phyloP scores from a whole-genome alignment of 1,140 invertebrate species.

The Drosophila oshimai region DNA sequence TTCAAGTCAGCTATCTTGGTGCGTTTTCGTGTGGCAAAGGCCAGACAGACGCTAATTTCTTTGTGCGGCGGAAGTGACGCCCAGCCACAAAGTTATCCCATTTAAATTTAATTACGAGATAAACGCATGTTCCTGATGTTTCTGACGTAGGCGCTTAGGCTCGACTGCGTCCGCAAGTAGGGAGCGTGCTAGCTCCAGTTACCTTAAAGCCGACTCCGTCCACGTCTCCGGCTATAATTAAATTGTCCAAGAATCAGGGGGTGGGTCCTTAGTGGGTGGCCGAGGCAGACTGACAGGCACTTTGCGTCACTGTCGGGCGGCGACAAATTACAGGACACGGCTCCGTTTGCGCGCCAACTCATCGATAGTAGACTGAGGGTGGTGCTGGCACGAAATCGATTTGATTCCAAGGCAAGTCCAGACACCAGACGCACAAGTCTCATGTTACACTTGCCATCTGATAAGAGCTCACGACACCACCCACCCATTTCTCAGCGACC shows the following conservation, averaged over 20 bases:
- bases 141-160: slow-evolving; percentile 29
- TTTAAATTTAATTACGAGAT: slow-evolving; percentile 62
- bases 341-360: slow-evolving; percentile 41
- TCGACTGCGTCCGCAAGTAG: slow-evolving; percentile 22
- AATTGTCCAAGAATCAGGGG: slow-evolving; percentile 35
- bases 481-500: neutral
- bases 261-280: neutral
- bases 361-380: slow-evolving; percentile 30
- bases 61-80: slow-evolving; percentile 31
- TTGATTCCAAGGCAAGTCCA: slow-evolving; percentile 56
- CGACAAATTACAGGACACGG: slow-evolving; percentile 69
- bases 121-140: slow-evolving; percentile 52
- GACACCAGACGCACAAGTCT: slow-evolving; percentile 47
- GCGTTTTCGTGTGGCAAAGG: slow-evolving; percentile 15
- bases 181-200: slow-evolving; percentile 24
- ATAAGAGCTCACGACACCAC: slow-evolving; percentile 23
- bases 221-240: slow-evolving; percentile 38
- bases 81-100: slow-evolving; percentile 41
- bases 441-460: slow-evolving; percentile 54
- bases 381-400: slow-evolving; percentile 56
- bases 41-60: slow-evolving; percentile 39
- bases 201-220: slow-evolving; percentile 23
- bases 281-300: slow-evolving; percentile 19
- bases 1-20: slow-evolving; percentile 18
- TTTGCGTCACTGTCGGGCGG: slow-evolving; percentile 45